Evolutionary conservation across 2,888 invertebrate species (phyloP).

Genomic region (Drosophila kambysellisi): DNA sequence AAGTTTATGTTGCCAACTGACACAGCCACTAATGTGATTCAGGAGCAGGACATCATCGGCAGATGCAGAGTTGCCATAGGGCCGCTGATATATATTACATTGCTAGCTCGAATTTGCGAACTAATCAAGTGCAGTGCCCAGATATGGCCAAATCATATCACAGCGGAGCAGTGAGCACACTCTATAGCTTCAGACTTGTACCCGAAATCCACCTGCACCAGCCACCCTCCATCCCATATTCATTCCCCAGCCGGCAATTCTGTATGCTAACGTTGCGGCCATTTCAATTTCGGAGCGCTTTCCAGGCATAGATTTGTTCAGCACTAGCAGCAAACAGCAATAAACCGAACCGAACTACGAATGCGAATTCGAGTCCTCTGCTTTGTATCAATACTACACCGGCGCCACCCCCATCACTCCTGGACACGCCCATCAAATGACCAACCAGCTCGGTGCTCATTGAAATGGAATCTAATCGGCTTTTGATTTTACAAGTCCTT

Average conservation of each 20-base stretch:
- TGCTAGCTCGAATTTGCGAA: slow-evolving; percentile 59
- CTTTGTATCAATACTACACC: slow-evolving; percentile 37
- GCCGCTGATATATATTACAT: slow-evolving; percentile 30
- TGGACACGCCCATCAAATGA: slow-evolving; percentile 68
- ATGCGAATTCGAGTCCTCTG: slow-evolving; percentile 33
- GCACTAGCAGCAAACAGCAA: slow-evolving; percentile 41
- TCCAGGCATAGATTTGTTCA: slow-evolving; percentile 36
- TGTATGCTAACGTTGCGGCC: slow-evolving; percentile 40
- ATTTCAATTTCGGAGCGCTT: slow-evolving; percentile 41
- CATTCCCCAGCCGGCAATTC: neutral
- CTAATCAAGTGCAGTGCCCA: slow-evolving; percentile 64
- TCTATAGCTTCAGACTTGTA: neutral
- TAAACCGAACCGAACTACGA: slow-evolving; percentile 38
- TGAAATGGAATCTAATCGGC: slow-evolving; percentile 82
- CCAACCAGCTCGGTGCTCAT: slow-evolving; percentile 78
- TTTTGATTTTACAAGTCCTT: slow-evolving; percentile 82
- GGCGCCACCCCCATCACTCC: neutral
- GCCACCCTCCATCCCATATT: neutral
- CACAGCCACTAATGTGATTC: neutral
- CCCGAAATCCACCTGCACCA: neutral
- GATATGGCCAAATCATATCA: slow-evolving; percentile 39
- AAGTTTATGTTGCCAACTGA: neutral
- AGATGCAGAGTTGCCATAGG: slow-evolving; percentile 4
- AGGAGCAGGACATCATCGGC: slow-evolving; percentile 3
- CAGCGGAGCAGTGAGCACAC: slow-evolving; percentile 11